These are phyloP conservation scores for Embidobia sp. DNA, from an alignment of 2,888 invertebrate genomes.

Conservation along the genomic window DNA sequence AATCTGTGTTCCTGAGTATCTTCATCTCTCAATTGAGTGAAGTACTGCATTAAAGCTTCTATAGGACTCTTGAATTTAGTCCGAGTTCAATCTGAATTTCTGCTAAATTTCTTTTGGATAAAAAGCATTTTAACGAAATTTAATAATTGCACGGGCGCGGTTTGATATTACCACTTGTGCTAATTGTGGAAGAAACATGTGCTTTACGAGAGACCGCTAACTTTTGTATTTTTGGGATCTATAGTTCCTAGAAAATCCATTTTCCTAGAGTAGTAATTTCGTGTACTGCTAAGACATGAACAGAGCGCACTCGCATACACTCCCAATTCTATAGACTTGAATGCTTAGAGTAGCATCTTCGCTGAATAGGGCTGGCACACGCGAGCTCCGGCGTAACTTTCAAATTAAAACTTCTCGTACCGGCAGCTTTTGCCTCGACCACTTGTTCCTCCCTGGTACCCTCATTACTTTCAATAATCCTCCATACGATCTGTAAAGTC, in stretches of 20 bases:
- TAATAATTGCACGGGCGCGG: slow-evolving; percentile 36
- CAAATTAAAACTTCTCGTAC: slow-evolving; percentile 65
- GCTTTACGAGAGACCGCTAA: slow-evolving; percentile 27
- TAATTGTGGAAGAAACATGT: slow-evolving; percentile 39
- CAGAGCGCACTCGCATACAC: slow-evolving; percentile 6
- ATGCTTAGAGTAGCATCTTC: slow-evolving; percentile 57
- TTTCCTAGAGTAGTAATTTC: slow-evolving; percentile 48
- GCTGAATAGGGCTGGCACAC: slow-evolving; percentile 61
- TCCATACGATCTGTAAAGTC: slow-evolving; percentile 54
- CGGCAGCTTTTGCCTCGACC: slow-evolving; percentile 60
- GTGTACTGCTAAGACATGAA: slow-evolving; percentile 49
- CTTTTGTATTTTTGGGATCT: slow-evolving; percentile 33
- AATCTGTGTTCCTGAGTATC: too few species aligned
- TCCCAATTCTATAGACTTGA: slow-evolving; percentile 43
- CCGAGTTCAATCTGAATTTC: neutral
- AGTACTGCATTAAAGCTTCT: too few species aligned
- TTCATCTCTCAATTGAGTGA: too few species aligned
- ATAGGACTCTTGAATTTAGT: too few species aligned
- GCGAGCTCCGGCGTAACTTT: slow-evolving; percentile 59
- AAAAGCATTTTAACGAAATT: slow-evolving; percentile 32
- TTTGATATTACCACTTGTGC: slow-evolving; percentile 21
- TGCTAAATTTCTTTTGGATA: neutral
- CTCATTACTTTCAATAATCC: slow-evolving; percentile 66
- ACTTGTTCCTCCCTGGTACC: slow-evolving; percentile 63
- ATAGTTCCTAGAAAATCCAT: slow-evolving; percentile 44